Base-by-base conservation (phyloP, 2,113 vertebrate species). In the Lycaon pictus region DNA sequence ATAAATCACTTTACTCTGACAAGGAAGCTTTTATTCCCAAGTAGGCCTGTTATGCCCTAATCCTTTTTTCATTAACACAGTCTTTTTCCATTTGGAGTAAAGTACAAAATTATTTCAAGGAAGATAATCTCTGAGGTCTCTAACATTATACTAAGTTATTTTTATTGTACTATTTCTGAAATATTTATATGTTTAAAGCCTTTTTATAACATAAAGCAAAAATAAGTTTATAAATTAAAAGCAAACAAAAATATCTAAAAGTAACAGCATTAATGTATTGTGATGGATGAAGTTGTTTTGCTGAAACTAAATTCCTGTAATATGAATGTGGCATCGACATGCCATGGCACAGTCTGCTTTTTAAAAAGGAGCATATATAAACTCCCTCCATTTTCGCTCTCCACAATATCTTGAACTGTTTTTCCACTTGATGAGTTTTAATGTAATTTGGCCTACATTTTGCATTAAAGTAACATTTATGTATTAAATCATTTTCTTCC, bases 121-220 rank as follows among this genome's bases (percentile, higher is more conserved):
- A 71, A 84, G 85, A 94, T 62, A 76, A 53, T 86, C 25, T 93
- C 77, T 84, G 22, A 90, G 20, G 37, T 88, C 53, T 94, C 67
- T 91, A 86, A 67, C 37, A 87, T 97, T 37, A 63, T 85, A 85
- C 13, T 55, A 82, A 86, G n/a, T 90, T 95, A 88, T 96, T 95
- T 96, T 95, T 89, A 95, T 92, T 90, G 85, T 37, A 43, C 0
- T 12, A 4, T 56, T 86, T 71, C 60, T 92, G 79, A 92, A 93
- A 74, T 85, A 90, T 79, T 92, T 93, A 35, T 58, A 62, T 88
- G 3, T 74, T 56, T 97, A 88, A 95, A 76, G 17, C 19, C 84
- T 2, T 82, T 96, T 63, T 92, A 58, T 63, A 90, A 82, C 62
- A 43, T 79, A 88, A 90, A 90, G 37, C 11, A 85, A 92, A 94